Conservation (phyloP, 2,113 vertebrate species). For the Notothenia coriiceps region DNA sequence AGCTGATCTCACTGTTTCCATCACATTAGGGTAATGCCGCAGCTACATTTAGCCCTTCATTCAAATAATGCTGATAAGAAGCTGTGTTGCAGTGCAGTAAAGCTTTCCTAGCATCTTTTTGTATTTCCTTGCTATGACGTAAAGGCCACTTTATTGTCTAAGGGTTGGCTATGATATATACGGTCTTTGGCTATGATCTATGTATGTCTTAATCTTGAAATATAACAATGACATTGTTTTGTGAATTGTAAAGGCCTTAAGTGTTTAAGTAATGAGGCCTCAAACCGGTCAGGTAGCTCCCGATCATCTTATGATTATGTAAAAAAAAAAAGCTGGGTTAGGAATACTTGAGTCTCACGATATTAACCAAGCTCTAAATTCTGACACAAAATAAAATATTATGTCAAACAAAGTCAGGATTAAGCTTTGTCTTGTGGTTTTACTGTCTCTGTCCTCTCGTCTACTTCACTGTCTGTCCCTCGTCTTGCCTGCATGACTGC, state of each 20-base stretch:
- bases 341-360: no score
- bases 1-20: slow-evolving; percentile 9
- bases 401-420: no score
- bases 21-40: background rate
- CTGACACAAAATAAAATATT: no score
- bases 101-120: slow-evolving; percentile 34
- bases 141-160: background rate
- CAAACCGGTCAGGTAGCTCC: background rate
- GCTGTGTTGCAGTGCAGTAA: slow-evolving; percentile 19
- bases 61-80: slow-evolving; percentile 31
- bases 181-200: background rate
- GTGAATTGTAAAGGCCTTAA: background rate
- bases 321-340: no score
- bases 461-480: background rate
- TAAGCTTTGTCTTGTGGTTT: no score
- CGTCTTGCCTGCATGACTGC: slow-evolving; percentile 3
- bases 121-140: background rate
- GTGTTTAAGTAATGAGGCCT: background rate
- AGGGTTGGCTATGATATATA: background rate
- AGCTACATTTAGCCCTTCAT: background rate
- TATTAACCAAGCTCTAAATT: no score
- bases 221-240: background rate
- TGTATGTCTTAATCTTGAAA: background rate
- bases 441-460: background rate
- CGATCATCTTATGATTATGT: background rate